Percentiles rank a stretch among this genome's conserved stretches.
These are phyloP conservation scores for Pristionchus japonicus DNA, from an alignment of 2,888 invertebrate genomes.

Conservation along the genomic window DNA sequence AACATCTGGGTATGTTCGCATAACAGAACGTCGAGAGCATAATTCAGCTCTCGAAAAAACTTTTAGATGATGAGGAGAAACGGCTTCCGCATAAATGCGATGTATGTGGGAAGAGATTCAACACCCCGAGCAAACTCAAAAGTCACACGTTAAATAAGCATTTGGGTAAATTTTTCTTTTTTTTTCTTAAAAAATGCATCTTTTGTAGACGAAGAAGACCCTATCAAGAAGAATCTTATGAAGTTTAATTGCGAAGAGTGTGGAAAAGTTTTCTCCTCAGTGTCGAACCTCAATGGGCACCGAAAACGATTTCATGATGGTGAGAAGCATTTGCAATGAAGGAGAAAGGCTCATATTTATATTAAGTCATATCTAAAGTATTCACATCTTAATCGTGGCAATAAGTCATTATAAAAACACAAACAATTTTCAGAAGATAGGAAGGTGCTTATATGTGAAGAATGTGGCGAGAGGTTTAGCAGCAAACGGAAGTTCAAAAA, in stretches of 20 bases:
- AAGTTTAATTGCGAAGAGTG: neutral
- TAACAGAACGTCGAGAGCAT: too few relatives aligned
- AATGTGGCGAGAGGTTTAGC: neutral
- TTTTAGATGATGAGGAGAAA: neutral
- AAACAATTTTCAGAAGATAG: too few relatives aligned
- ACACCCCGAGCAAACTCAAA: neutral
- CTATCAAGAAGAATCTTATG: neutral
- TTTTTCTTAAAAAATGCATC: too few relatives aligned
- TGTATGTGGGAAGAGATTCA: neutral
- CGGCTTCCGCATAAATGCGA: neutral
- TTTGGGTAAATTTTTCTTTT: neutral
- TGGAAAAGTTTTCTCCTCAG: neutral
- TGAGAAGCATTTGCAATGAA: too few relatives aligned
- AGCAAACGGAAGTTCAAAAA: neutral
- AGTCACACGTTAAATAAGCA: neutral
- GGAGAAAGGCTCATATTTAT: too few relatives aligned
- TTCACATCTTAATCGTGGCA: too few relatives aligned
- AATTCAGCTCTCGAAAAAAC: too few relatives aligned
- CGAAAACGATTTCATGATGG: neutral
- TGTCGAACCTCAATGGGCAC: neutral
- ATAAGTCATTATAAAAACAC: too few relatives aligned
- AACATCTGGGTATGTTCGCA: neutral
- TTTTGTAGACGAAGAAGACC: neutral
- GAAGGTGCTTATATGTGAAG: neutral
- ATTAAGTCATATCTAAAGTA: too few relatives aligned